phyloP scores from a whole-genome alignment of 2,797 vertebrate species.

The Lemur catta region DNA sequence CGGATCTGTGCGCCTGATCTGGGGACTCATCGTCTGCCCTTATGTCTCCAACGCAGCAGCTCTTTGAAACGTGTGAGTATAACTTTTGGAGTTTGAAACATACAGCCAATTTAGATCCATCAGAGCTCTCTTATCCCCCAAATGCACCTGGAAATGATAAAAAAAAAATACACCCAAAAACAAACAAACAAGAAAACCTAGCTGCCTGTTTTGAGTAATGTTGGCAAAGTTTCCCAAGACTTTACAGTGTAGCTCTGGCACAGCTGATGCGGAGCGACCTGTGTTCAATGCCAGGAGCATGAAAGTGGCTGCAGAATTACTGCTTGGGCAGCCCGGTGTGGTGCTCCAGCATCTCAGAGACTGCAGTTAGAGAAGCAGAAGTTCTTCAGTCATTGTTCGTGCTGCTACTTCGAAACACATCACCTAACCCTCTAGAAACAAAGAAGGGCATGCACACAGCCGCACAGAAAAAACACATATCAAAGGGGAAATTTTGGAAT shows the following conservation, averaged over 20 bases:
- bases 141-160: slow-evolving; percentile 68
- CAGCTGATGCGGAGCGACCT: slow-evolving; percentile 16
- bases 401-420: neutral
- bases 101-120: neutral
- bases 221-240: slow-evolving; percentile 65
- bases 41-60: neutral
- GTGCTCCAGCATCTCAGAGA: neutral
- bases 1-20: rapidly evolving
- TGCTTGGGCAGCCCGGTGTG: neutral
- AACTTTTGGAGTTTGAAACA: neutral
- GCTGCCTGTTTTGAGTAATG: slow-evolving; percentile 56
- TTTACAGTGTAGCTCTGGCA: slow-evolving; percentile 35
- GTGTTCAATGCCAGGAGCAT: slow-evolving; percentile 51
- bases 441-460: neutral
- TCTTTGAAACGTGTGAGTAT: slow-evolving; percentile 4
- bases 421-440: neutral
- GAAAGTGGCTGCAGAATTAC: neutral
- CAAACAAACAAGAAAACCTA: neutral
- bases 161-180: slow-evolving; percentile 5
- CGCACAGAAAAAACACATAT: neutral
- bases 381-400: neutral
- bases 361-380: neutral
- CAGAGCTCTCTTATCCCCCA: slow-evolving; percentile 42
- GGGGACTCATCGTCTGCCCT: neutral
- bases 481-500: neutral